These are phyloP conservation scores for Cybosia mesomella DNA, from an alignment of 2,888 invertebrate genomes.

Conservation along the genomic window DNA sequence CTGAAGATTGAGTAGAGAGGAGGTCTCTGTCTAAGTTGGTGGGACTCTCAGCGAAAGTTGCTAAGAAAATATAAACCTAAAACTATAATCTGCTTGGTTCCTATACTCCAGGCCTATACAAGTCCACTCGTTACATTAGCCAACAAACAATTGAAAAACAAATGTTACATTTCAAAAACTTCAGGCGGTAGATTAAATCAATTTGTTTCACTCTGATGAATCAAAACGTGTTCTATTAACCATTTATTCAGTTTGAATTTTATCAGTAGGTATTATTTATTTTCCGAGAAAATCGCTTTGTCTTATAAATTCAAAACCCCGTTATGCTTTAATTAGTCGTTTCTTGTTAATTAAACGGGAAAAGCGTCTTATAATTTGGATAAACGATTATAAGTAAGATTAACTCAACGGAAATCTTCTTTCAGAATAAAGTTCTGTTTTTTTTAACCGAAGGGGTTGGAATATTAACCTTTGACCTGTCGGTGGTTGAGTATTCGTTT, in stretches of 20 bases:
- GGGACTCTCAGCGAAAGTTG: too few species aligned
- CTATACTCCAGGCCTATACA: too few species aligned
- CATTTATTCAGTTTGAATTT: constrained; percentile 14
- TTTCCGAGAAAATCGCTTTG: constrained; percentile 24
- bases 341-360: constrained; percentile 25
- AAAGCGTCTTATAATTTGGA: constrained; percentile 29
- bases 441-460: background rate
- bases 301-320: constrained; percentile 27
- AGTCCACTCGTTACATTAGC: background rate
- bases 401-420: background rate
- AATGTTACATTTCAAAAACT: background rate
- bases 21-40: too few species aligned
- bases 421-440: background rate
- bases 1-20: too few species aligned
- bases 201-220: background rate
- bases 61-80: too few species aligned
- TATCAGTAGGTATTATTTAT: constrained; percentile 6
- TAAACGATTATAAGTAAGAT: constrained; percentile 26
- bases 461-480: background rate
- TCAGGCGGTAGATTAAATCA: background rate
- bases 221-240: background rate
- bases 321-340: constrained; percentile 46
- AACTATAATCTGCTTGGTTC: too few species aligned
- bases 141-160: background rate
- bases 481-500: background rate